Evolutionary conservation across 2,888 invertebrate species (phyloP).

Genomic region (Oligia latruncula): DNA sequence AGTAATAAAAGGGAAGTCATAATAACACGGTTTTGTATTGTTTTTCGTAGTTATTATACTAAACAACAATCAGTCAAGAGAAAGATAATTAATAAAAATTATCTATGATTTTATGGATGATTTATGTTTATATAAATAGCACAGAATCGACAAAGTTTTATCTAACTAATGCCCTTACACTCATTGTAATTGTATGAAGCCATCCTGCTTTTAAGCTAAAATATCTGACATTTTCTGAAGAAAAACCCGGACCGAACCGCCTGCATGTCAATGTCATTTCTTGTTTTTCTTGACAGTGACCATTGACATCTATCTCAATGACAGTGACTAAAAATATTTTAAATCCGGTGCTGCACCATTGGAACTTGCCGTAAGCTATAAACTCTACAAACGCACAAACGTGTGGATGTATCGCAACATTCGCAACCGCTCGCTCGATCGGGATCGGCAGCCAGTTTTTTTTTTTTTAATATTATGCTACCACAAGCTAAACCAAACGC

Average conservation of each 20-base stretch:
- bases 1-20: conserved; percentile 84
- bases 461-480: neutral
- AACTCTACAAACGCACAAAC: neutral
- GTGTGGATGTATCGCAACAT: neutral
- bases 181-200: neutral
- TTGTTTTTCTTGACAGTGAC: conserved; percentile 27
- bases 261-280: conserved; percentile 18
- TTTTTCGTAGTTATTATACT: neutral
- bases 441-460: neutral
- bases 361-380: neutral
- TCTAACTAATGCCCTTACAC: conserved; percentile 8
- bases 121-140: neutral
- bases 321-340: conserved; percentile 7
- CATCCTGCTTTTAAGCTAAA: conserved; percentile 22
- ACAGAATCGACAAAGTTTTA: neutral
- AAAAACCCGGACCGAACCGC: neutral
- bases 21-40: conserved; percentile 10
- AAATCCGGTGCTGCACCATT: neutral
- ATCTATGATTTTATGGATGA: neutral
- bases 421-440: neutral
- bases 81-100: neutral
- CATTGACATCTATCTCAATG: neutral
- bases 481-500: neutral
- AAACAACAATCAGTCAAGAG: conserved; percentile 5
- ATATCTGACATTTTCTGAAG: neutral